Percentiles rank a stretch among this genome's conserved stretches.
phyloP scores from a whole-genome alignment of 2,113 vertebrate genomes.

The Oryzias curvinotus region DNA sequence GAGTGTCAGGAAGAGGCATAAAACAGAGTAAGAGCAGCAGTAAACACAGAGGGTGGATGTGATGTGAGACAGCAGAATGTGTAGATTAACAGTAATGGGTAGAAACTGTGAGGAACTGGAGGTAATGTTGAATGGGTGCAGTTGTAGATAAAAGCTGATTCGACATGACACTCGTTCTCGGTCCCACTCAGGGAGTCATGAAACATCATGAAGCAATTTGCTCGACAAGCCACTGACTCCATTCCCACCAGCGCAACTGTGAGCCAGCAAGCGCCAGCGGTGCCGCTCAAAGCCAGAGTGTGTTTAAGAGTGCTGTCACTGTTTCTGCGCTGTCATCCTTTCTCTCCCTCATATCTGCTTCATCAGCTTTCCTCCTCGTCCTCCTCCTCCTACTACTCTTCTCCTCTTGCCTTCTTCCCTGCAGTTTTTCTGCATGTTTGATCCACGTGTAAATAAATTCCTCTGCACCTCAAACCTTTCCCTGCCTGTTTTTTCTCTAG shows the following conservation, averaged over 20 bases:
- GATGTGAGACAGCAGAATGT: constrained; percentile 2
- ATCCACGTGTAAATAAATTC: background rate
- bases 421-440: constrained; percentile 8
- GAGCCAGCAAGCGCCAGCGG: constrained; percentile 33
- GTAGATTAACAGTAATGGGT: constrained; percentile 30
- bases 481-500: background rate
- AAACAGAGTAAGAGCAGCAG: constrained; percentile 9
- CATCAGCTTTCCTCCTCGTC: background rate
- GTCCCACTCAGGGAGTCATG: constrained; percentile 37
- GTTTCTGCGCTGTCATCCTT: constrained; percentile 22
- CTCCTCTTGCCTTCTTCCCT: constrained; percentile 4
- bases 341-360: constrained; percentile 1
- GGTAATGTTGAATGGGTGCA: constrained; percentile 20
- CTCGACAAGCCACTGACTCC: constrained; percentile 31
- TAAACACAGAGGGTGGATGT: constrained; percentile 3
- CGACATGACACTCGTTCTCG: constrained; percentile 30
- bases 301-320: constrained; percentile 12
- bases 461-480: background rate
- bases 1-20: background rate
- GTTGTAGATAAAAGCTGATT: constrained; percentile 25
- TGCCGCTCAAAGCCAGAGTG: constrained; percentile 19
- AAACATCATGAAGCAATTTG: constrained; percentile 31
- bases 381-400: background rate
- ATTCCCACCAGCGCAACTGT: constrained; percentile 20
- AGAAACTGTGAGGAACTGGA: constrained; percentile 35